Base-by-base conservation (phyloP, 1,140 invertebrate species). In the Aplysia californica region DNA sequence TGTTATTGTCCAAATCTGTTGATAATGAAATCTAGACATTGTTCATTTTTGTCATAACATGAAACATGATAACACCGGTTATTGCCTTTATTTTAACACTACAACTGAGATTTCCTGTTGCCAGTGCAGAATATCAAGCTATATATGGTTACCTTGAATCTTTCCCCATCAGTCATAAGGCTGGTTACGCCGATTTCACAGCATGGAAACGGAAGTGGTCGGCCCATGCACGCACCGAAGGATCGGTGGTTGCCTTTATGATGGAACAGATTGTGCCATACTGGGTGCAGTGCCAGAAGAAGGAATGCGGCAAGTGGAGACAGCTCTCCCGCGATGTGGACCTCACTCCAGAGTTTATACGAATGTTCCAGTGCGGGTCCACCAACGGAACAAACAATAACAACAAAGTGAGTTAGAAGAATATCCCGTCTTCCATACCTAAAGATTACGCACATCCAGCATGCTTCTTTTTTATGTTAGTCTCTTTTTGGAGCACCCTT, bases 201-300 rank as follows among this genome's bases (percentile, higher is more conserved):
- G n/a, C 80, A 6, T 91, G 90, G 90, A 89, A 87, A 78, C 75
- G 83, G 65, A 56, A 84, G 5, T 91, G 89, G 89, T 81, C 83
- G 23, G 71, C 79, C 0, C 84, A 88, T 64, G 84, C 84, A 1
- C 80, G 78, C 55, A 83, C 82, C 6, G 88, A 90, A 31, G 75
- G 89, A 69, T 76, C 35, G 36, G 55, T 75, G 38, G 4, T 38
- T 36, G 3, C n/a, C 2, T 68, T 41, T 84, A 88, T 72, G 84
- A 84, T 1, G 79, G 79, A 67, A 80, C 82, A 21, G 88, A 90
- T 41, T 75, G 89, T 91, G 33, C 88, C 89, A n/a, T 90, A 83
- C 79, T 91, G 90, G 90, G 73, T 88, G 3, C 81, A 87, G 74
- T 91, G 90, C 82, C 81, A 38, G 0, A 41, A 59, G 0, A 58